phyloP scores from a whole-genome alignment of 2,888 invertebrate genomes.

The Emmelina monodactyla region DNA sequence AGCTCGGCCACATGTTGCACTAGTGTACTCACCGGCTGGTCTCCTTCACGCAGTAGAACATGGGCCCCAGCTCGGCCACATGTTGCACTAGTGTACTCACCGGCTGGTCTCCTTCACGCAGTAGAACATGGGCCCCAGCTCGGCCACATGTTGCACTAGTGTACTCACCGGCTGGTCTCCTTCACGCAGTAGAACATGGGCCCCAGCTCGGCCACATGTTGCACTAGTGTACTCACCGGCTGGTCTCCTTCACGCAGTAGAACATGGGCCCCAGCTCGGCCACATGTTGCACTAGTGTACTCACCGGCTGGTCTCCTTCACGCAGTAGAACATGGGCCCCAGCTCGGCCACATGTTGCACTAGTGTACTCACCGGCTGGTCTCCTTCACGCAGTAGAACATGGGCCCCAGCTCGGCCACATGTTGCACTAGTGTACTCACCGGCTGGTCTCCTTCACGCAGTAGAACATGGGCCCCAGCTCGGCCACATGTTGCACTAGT shows the following conservation, averaged over 20 bases:
- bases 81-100: no score
- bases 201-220: conserved; percentile 97
- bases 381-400: conserved; percentile 98
- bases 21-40: conserved; percentile 82
- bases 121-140: conserved; percentile 99
- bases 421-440: no score
- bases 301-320: conserved; percentile 86
- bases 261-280: conserved; percentile 99
- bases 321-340: conserved; percentile 99
- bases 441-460: conserved; percentile 90
- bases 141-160: no score
- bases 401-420: conserved; percentile 98
- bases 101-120: conserved; percentile 90
- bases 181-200: conserved; percentile 99
- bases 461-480: conserved; percentile 99
- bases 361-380: conserved; percentile 82
- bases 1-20: conserved; percentile 98
- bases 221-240: conserved; percentile 78
- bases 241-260: conserved; percentile 93
- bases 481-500: no score
- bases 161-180: conserved; percentile 84
- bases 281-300: no score
- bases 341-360: conserved; percentile 98
- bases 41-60: conserved; percentile 98
- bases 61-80: conserved; percentile 98